Base-by-base conservation (phyloP, 1,140 invertebrate genomes). In the Drosophila repleta region DNA sequence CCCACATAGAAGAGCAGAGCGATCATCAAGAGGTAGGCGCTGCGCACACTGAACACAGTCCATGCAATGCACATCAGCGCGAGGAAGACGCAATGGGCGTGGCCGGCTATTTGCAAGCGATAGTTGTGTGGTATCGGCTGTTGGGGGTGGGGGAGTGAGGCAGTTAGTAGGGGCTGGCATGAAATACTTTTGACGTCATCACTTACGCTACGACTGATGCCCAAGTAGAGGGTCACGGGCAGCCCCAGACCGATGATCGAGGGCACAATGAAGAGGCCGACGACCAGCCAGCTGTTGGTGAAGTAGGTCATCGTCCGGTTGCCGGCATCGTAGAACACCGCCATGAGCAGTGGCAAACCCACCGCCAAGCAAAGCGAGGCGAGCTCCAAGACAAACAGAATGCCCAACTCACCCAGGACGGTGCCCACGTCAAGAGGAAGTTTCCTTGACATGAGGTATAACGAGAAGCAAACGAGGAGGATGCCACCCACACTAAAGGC, bases 231-330 rank as follows among this genome's bases (percentile, higher is more conserved):
- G 0, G 67, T 78, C 13, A 72, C 46, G 0, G 85, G 85, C 32
- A 85, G 10, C 1, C 65, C 15, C 7, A 91, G 64, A 0, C 88
- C 84, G 21, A 93, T 92, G 3, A 93, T 52, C 4, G 93, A 92
- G 26, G 94, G 94, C 45, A 92, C 92, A 5, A 94, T 83, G 60
- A 94, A 95, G 1, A 95, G 80, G 0, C 90, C 90, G 58, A 95
- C 94, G 74, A 82, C 51, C 21, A 95, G 74, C 94, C 95, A 95
- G 4, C 94, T 95, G 71, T 93, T 93, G 21, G 93, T 93, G 73
- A 94, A 96, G 94, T 95, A 96, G 66, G 94, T 94, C 94, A 95
- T 94, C 0, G 94, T 94, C 74, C 93, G 93, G 63, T 93, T 24
- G 6, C 83, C 79, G 2, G 67, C 75, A 65, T 88, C 83, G 1